Evolutionary conservation across 2,797 vertebrate species (phyloP).

Genomic region (Manis pentadactyla): DNA sequence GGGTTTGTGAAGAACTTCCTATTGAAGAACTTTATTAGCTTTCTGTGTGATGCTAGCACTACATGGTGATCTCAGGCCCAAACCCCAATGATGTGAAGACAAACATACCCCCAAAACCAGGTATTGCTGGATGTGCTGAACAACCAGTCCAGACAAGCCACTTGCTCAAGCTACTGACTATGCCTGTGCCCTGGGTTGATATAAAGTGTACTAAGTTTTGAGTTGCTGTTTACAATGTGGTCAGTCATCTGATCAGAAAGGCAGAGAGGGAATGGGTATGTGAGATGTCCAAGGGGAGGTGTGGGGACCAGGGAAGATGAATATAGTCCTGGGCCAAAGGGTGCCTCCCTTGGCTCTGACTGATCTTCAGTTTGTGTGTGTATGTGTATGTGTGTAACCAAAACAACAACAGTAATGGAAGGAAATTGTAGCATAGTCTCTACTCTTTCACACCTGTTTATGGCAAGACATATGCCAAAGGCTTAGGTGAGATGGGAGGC

Average conservation of each 20-base stretch:
- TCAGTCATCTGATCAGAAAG: background rate
- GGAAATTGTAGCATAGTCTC: background rate
- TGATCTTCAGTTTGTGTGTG: background rate
- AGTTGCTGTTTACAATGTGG: background rate
- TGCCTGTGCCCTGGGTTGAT: background rate
- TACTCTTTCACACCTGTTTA: background rate
- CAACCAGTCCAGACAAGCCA: background rate
- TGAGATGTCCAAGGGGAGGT: background rate
- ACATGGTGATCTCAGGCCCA: background rate
- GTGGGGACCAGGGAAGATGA: background rate
- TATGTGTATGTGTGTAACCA: background rate
- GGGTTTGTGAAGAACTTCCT: constrained; percentile 14
- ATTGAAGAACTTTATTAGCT: background rate
- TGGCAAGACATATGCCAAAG: background rate
- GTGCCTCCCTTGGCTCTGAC: background rate
- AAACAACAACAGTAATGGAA: background rate
- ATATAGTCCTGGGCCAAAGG: background rate
- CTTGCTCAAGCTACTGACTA: background rate
- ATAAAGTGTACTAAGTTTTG: background rate
- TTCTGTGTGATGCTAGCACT: background rate
- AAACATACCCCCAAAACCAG: background rate
- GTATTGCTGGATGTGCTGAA: background rate
- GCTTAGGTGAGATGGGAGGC: background rate
- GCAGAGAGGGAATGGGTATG: background rate
- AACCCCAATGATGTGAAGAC: background rate